These are phyloP conservation scores for Whitmania pigra DNA, from an alignment of 1,140 invertebrate species.

Conservation along the genomic window DNA sequence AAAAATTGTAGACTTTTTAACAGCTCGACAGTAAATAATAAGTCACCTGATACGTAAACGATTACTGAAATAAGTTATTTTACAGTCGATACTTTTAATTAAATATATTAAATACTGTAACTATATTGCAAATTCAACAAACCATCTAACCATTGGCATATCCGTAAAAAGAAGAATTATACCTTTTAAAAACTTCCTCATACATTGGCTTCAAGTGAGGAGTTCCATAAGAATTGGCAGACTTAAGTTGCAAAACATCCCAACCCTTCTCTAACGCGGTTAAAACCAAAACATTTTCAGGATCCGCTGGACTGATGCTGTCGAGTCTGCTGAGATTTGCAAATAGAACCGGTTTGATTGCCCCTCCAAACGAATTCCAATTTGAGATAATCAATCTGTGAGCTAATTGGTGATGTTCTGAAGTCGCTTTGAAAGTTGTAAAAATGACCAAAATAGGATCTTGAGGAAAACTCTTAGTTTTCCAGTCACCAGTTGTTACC, in stretches of 20 bases:
- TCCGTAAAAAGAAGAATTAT: conserved; percentile 14
- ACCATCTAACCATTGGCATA: conserved; percentile 20
- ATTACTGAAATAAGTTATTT: neutral
- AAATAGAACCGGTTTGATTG: conserved; percentile 4
- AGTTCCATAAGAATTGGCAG: no score
- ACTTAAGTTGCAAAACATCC: no score
- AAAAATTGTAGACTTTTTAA: neutral
- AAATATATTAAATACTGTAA: neutral
- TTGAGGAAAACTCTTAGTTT: neutral
- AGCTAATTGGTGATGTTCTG: no score
- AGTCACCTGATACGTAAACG: neutral
- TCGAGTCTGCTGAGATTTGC: no score
- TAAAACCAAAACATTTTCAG: no score
- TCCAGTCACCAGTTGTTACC: no score
- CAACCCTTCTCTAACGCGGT: no score
- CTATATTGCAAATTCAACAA: neutral
- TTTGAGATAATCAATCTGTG: no score
- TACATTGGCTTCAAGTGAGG: conserved; percentile 19
- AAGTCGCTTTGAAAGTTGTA: no score
- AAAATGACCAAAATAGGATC: neutral
- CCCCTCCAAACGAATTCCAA: neutral
- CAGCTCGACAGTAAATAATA: neutral
- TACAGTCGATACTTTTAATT: neutral
- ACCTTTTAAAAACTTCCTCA: neutral
- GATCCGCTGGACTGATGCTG: no score